Conservation (phyloP, 2,797 vertebrate species). For the Liasis olivaceus region DNA sequence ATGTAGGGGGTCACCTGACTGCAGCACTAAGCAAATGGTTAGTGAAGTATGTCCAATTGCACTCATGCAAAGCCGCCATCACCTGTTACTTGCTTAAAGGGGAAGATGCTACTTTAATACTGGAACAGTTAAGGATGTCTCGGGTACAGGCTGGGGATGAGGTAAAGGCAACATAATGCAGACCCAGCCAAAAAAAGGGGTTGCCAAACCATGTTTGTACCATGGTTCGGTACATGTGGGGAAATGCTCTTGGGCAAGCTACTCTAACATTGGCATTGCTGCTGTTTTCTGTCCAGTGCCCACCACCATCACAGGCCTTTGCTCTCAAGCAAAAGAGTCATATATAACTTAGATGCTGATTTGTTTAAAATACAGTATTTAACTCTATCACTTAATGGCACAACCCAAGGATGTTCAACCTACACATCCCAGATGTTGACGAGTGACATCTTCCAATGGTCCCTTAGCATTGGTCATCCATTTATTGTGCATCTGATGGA, state of each 20-base stretch:
- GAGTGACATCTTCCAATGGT: background rate
- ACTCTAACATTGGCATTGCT: background rate
- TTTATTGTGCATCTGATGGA: background rate
- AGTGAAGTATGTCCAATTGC: too few species aligned
- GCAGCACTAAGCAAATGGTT: too few species aligned
- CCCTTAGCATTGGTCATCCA: too few species aligned
- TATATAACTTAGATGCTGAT: background rate
- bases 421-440: background rate
- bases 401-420: background rate
- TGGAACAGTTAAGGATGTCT: too few species aligned
- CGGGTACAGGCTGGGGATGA: too few species aligned
- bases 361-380: background rate
- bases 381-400: background rate
- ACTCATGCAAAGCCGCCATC: too few species aligned
- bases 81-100: too few species aligned
- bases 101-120: too few species aligned
- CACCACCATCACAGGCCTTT: background rate
- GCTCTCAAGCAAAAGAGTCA: background rate
- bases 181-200: background rate
- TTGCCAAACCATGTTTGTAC: background rate
- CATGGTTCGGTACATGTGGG: background rate
- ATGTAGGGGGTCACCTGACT: too few species aligned
- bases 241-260: background rate
- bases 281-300: background rate
- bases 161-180: background rate